A percentile compares a stretch with the other conserved stretches of the same genome.
Conservation (phyloP, 2,113 vertebrate species). For the Misgurnus mizolepis region DNA sequence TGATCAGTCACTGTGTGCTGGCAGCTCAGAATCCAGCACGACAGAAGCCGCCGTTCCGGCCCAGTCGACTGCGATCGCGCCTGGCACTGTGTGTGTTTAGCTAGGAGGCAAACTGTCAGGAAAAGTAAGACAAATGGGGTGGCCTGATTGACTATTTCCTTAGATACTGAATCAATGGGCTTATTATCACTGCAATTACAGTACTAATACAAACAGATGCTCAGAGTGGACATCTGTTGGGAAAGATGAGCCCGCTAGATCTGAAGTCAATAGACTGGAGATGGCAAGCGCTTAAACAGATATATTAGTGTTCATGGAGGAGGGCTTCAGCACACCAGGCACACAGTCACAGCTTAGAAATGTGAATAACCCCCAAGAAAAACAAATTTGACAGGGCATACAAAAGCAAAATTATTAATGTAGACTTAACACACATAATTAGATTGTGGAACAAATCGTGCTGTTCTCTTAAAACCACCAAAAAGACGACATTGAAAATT, state of each 20-base stretch:
- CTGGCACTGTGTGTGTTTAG: slow-evolving; percentile 81
- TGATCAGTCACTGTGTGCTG: slow-evolving; percentile 76
- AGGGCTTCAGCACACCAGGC: slow-evolving; percentile 10
- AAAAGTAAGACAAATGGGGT: slow-evolving; percentile 91
- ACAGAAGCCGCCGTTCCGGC: slow-evolving; percentile 69
- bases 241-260: slow-evolving; percentile 78
- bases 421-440: not conserved
- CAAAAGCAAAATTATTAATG: not conserved
- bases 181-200: slow-evolving; percentile 92
- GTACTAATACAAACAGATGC: slow-evolving; percentile 92
- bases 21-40: slow-evolving; percentile 60
- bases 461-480: not conserved
- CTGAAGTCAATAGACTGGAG: slow-evolving; percentile 73
- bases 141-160: slow-evolving; percentile 88
- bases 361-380: slow-evolving; percentile 8
- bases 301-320: slow-evolving; percentile 70
- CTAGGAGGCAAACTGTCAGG: slow-evolving; percentile 81
- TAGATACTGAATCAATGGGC: slow-evolving; percentile 88
- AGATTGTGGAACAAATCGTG: not conserved
- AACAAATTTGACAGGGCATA: not conserved
- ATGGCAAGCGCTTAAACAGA: slow-evolving; percentile 68
- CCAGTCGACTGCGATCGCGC: slow-evolving; percentile 78
- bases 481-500: not conserved
- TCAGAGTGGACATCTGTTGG: slow-evolving; percentile 79
- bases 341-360: slow-evolving; percentile 27